phyloP scores from a whole-genome alignment of 2,113 vertebrate species.

The Cairina moschata region DNA sequence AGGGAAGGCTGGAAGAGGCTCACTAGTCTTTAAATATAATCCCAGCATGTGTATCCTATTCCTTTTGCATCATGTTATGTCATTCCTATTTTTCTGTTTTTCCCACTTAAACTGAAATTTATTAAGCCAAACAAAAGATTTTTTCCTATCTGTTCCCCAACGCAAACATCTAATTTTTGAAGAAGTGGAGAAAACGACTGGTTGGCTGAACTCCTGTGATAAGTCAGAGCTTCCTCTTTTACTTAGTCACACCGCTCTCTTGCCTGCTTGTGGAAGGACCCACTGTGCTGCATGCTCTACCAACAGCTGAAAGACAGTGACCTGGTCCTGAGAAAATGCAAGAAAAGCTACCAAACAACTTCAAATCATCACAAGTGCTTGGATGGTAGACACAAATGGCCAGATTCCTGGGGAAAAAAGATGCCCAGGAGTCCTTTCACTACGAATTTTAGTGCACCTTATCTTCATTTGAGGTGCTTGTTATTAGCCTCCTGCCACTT shows the following conservation, averaged over 20 bases:
- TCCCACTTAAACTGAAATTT: neutral
- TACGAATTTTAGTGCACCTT: neutral
- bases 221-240: neutral
- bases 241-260: neutral
- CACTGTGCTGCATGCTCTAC: neutral
- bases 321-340: neutral
- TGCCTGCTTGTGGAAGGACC: neutral
- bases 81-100: neutral
- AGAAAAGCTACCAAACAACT: neutral
- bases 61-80: rapidly evolving
- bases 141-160: neutral
- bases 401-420: neutral
- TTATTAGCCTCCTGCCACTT: neutral
- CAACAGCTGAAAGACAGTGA: neutral
- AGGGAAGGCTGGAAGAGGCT: neutral
- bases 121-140: neutral
- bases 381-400: rapidly evolving
- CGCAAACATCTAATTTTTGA: neutral
- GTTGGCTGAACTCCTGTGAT: neutral
- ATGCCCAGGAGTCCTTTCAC: neutral
- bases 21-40: neutral
- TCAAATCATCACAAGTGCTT: neutral
- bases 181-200: neutral
- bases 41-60: rapidly evolving
- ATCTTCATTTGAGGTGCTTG: neutral